phyloP scores from a whole-genome alignment of 2,888 invertebrate species.

The Lobophora halterata region DNA sequence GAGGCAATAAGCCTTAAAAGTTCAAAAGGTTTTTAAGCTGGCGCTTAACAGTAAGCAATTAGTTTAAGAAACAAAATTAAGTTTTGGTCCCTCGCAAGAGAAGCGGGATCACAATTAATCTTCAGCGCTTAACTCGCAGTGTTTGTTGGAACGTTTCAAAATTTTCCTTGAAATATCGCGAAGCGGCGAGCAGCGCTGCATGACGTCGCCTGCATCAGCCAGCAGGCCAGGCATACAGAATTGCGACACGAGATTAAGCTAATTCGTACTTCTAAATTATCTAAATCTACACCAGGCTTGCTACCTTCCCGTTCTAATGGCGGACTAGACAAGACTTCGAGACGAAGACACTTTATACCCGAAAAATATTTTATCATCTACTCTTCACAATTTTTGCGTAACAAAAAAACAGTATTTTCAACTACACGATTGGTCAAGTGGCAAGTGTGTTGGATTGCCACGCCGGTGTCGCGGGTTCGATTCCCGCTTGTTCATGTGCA shows the following conservation, averaged over 20 bases:
- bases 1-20: slow-evolving; percentile 35
- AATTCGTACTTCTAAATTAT: slow-evolving; percentile 8
- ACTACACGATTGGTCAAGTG: too few relatives aligned
- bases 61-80: slow-evolving; percentile 70
- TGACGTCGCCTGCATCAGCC: slow-evolving; percentile 9
- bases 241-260: slow-evolving; percentile 14
- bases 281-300: neutral
- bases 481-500: too few relatives aligned
- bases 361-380: too few relatives aligned
- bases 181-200: slow-evolving; percentile 22
- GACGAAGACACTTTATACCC: too few relatives aligned
- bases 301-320: too few relatives aligned
- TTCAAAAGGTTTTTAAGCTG: slow-evolving; percentile 56
- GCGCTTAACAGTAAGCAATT: slow-evolving; percentile 54
- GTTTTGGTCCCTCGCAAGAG: slow-evolving; percentile 61
- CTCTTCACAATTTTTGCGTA: too few relatives aligned
- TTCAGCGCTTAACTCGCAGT: slow-evolving; percentile 49
- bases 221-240: slow-evolving; percentile 12
- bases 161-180: slow-evolving; percentile 19
- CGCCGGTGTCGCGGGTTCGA: too few relatives aligned
- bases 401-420: too few relatives aligned
- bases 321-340: too few relatives aligned
- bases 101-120: slow-evolving; percentile 70
- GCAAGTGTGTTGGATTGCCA: too few relatives aligned
- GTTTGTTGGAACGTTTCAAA: slow-evolving; percentile 37